Percentiles rank a stretch among this genome's conserved stretches.
Conservation (phyloP, 1,140 invertebrate genomes). For the Sarcophaga peregrina region DNA sequence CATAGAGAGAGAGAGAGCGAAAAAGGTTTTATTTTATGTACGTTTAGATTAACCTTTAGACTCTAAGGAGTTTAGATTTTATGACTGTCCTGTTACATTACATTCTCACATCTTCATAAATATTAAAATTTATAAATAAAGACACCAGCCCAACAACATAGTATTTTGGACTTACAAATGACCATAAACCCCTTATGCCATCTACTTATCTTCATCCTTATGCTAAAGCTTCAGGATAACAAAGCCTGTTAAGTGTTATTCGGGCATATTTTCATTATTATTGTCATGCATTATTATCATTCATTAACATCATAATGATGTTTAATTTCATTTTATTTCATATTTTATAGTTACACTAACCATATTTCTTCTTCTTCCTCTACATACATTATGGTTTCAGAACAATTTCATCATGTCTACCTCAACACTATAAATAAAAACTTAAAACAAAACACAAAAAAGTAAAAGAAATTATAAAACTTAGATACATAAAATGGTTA, state of each 20-base stretch:
- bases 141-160: conserved; percentile 22
- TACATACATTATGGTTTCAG: neutral
- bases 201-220: too few species aligned
- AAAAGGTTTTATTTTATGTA: neutral
- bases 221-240: too few species aligned
- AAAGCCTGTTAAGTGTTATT: conserved; percentile 47
- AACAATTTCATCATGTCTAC: neutral
- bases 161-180: neutral
- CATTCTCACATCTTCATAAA: conserved; percentile 56
- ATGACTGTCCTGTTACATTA: conserved; percentile 45
- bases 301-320: conserved; percentile 36
- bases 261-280: conserved; percentile 52
- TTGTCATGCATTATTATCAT: conserved; percentile 24
- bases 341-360: neutral
- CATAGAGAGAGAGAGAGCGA: neutral
- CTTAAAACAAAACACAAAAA: conserved; percentile 17
- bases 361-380: neutral
- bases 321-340: neutral
- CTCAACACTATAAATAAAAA: neutral
- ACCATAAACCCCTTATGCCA: too few species aligned
- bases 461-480: neutral
- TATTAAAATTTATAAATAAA: conserved; percentile 54
- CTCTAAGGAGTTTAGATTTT: conserved; percentile 35
- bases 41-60: conserved; percentile 36
- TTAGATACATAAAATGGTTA: neutral